Base-by-base conservation (phyloP, 2,113 vertebrate genomes). In the Cathartes aura region DNA sequence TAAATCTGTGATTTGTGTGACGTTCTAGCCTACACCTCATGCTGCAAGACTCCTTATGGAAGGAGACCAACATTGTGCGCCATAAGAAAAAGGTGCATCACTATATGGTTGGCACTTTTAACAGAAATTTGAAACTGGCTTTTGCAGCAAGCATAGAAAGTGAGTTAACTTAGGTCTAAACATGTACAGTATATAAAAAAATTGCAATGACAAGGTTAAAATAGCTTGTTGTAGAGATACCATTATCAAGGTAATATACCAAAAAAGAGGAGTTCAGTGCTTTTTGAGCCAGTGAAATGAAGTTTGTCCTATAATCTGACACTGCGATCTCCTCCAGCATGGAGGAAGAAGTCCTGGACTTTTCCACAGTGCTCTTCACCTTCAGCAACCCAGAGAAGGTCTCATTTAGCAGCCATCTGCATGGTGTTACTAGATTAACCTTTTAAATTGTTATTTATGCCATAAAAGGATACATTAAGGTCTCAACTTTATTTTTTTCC, bases 361-460 rank as follows among this genome's bases (percentile, higher is more conserved):
- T 50, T 73, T 66, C 50, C 24, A 47, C 8, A 22, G 26, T 20
- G 7, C 24, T 83, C 24, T 62, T 92, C 47, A 67, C 55, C 59
- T 90, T 67, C 52, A 87, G 22, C 32, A 89, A 6, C 23, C 14
- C 34, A 47, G 36, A 55, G 75, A 64, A 86, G 19, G 34, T 63
- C 76, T 89, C n/a, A 36, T 67, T 79, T 78, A 94, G 72, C 1
- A 24, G 45, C 52, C 5, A 3, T 27, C 56, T 87, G 29, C n/a
- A 27, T 1, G 1, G 8, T 79, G 29, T 67, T 60, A 45, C 34
- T 52, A 63, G 38, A 53, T 82, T 72, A 75, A 91, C 34, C 63
- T 82, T 87, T 81, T 8, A 66, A 81, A 78, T 71, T 84, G 50
- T 59, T 96, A 60, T 82, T 93, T 92, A 60, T 79, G 56, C 40